Evolutionary conservation across 2,888 invertebrate genomes (phyloP).

Genomic region (Empis stercorea): DNA sequence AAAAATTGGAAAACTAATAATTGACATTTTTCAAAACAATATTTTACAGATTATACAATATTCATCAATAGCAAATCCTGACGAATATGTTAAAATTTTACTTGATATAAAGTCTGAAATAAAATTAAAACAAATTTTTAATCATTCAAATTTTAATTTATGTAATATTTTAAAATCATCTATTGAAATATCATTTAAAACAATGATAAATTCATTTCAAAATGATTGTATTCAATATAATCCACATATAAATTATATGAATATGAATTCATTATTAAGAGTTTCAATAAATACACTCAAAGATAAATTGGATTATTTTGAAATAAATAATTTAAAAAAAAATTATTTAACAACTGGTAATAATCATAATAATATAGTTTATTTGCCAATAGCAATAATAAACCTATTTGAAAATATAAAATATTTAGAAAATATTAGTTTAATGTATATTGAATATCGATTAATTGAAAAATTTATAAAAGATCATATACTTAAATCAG

Average conservation of each 20-base stretch:
- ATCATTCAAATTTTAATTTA: conserved; percentile 39
- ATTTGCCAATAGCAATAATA: conserved; percentile 18
- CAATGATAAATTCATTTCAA: conserved; percentile 36
- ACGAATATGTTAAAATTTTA: conserved; percentile 26
- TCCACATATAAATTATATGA: conserved; percentile 36
- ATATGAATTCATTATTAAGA: conserved; percentile 31
- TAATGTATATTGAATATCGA: conserved; percentile 32
- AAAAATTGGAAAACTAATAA: too few relatives aligned
- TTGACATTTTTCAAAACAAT: too few relatives aligned
- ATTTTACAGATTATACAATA: conserved; percentile 29
- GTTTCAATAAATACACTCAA: conserved; percentile 27
- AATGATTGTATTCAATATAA: conserved; percentile 34
- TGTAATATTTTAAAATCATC: conserved; percentile 39
- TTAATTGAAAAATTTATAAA: conserved; percentile 32
- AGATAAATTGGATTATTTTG: conserved; percentile 19
- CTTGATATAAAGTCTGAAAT: conserved; percentile 34
- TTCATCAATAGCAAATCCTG: conserved; percentile 24
- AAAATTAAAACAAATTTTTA: conserved; percentile 38
- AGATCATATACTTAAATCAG: conserved; percentile 29
- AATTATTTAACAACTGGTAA: background rate
- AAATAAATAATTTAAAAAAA: background rate
- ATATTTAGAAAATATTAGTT: conserved; percentile 26
- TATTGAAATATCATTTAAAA: conserved; percentile 40
- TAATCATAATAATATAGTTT: background rate
- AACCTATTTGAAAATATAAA: conserved; percentile 25